Base-by-base conservation (phyloP, 2,888 invertebrate genomes). In the Nemurella pictetii region DNA sequence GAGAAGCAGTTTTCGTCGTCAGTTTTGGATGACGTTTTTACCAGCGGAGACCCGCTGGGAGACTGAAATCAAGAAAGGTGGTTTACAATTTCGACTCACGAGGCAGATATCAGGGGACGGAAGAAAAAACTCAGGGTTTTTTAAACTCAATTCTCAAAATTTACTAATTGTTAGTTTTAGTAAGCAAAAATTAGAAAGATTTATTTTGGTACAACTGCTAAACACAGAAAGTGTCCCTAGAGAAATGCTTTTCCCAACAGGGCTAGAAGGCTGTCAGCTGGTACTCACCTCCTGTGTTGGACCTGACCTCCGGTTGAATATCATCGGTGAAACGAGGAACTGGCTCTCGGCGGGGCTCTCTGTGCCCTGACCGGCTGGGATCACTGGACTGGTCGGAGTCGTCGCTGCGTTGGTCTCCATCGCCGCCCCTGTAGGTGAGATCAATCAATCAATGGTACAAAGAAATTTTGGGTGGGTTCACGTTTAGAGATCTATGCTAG, bases 21-120 rank as follows among this genome's bases (percentile, higher is more conserved):
- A 5, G 30, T 15, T 32, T 32, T 36, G 25, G 80, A 81, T 7
- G 32, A 36, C n/a, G 35, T n/a, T 26, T 81, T 2, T 25, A 20
- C 20, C 3, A 2, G 35, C 25, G 29, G 80, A 26, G 80, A 32
- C 25, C 35, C 36, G 26, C 5, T 26, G 1, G 80, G 80, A 12
- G 80, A 81, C 80, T 81, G 80, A 35, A 35, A 32, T 32, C 36
- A 36, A 80, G 9, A n/a, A 32, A 55, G 20, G 9, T 55, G 55
- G 55, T 55, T 55, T 55, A 20, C 32, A 32, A 5, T 32, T 32
- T n/a, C n/a, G n/a, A n/a, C n/a, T n/a, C n/a, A n/a, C n/a, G n/a
- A n/a, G n/a, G n/a, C n/a, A n/a, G n/a, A n/a, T n/a, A n/a, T n/a
- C n/a, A n/a, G n/a, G n/a, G n/a, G n/a, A n/a, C n/a, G n/a, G n/a